Evolutionary conservation across 1,140 invertebrate genomes (phyloP).

Genomic region (Drosophila navojoa): DNA sequence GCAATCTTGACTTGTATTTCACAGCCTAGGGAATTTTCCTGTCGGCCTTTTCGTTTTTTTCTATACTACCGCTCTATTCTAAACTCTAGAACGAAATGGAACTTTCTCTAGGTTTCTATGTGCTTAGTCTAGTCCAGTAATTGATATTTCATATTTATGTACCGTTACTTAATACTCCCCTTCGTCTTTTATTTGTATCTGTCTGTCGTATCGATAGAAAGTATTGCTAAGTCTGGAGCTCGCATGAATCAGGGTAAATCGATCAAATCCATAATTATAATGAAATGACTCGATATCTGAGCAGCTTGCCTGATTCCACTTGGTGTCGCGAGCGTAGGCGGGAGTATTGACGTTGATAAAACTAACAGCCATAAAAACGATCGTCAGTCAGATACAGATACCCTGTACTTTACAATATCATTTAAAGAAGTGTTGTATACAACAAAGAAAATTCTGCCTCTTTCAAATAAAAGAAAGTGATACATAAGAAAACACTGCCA

Average conservation of each 20-base stretch:
- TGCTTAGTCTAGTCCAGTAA: neutral
- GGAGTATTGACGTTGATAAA: slow-evolving; percentile 37
- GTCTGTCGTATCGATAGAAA: neutral
- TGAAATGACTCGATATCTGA: slow-evolving; percentile 44
- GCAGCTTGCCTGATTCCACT: slow-evolving; percentile 28
- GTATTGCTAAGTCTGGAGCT: neutral
- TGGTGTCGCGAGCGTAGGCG: slow-evolving; percentile 9
- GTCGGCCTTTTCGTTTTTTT: neutral
- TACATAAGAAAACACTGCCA: too few species aligned
- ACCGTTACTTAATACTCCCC: neutral
- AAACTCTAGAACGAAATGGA: neutral
- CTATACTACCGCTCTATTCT: neutral
- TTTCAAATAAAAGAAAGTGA: too few species aligned
- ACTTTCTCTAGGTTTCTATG: neutral
- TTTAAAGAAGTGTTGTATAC: too few species aligned
- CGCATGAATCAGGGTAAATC: slow-evolving; percentile 27
- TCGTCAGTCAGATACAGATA: neutral
- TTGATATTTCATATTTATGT: slow-evolving; percentile 6
- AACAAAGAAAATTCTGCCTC: too few species aligned
- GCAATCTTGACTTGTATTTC: neutral
- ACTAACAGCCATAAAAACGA: neutral
- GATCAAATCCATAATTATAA: slow-evolving; percentile 41
- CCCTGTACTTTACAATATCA: neutral
- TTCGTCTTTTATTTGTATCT: neutral
- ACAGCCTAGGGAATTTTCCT: neutral